A percentile compares a stretch with the other conserved stretches of the same genome.
These are phyloP conservation scores for Rhinophrynus dorsalis DNA, from an alignment of 2,797 vertebrate species.

Conservation along the genomic window DNA sequence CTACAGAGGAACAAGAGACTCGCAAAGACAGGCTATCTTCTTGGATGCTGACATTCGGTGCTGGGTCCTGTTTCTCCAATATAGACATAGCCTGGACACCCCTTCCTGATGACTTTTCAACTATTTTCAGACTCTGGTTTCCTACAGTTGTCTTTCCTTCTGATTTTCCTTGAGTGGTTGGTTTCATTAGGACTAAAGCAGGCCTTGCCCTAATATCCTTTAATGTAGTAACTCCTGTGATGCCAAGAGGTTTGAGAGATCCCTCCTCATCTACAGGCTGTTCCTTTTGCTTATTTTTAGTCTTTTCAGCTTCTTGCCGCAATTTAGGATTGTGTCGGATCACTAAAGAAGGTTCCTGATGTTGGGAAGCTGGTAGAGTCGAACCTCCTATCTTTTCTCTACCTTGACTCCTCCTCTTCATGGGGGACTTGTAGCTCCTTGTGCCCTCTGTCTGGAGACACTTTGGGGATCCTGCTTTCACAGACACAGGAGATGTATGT, in stretches of 20 bases:
- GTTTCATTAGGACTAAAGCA: slow-evolving; percentile 30
- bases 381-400: slow-evolving; percentile 3
- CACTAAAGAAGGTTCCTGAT: slow-evolving; percentile 1
- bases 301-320: slow-evolving; percentile 12
- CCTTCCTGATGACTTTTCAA: slow-evolving; percentile 30
- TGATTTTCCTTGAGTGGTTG: slow-evolving; percentile 2
- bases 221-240: background rate
- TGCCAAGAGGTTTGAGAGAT: background rate
- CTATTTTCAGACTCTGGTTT: slow-evolving; percentile 32
- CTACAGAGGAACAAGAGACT: background rate
- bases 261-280: background rate
- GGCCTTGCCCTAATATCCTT: slow-evolving; percentile 35
- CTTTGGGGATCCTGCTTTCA: slow-evolving; percentile 7
- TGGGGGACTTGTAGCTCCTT: slow-evolving; percentile 24
- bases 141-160: slow-evolving; percentile 4
- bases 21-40: slow-evolving; percentile 4
- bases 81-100: slow-evolving; percentile 43
- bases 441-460: background rate
- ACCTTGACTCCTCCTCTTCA: slow-evolving; percentile 18
- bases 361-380: background rate
- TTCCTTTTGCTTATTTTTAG: background rate
- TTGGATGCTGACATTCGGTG: background rate
- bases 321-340: slow-evolving; percentile 1
- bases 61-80: slow-evolving; percentile 23
- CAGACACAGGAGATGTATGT: background rate